A percentile compares a stretch with the other conserved stretches of the same genome.
Conservation (phyloP, 2,797 vertebrate species). For the Manis crassicaudata region DNA sequence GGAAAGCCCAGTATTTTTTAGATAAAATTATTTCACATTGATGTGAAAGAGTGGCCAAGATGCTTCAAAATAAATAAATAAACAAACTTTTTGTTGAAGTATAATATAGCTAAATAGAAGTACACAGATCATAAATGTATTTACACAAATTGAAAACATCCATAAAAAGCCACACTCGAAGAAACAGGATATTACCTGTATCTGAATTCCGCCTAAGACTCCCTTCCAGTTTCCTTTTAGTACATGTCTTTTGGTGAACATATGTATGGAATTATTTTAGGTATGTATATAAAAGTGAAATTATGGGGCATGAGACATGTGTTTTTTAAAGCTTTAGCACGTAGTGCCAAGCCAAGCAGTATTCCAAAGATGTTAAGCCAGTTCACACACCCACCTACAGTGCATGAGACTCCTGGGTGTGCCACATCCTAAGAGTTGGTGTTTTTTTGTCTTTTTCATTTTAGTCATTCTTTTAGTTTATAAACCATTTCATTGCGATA, state of each 20-base stretch:
- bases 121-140: neutral
- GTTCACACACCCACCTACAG: conserved; percentile 21
- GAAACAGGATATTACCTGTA: neutral
- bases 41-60: neutral
- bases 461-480: neutral
- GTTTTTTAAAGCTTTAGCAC: conserved; percentile 39
- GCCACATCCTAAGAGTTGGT: neutral
- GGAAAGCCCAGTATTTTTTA: neutral
- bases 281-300: neutral
- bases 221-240: neutral
- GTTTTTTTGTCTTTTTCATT: neutral
- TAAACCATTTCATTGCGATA: neutral
- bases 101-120: neutral
- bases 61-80: neutral
- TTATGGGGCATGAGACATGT: neutral
- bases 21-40: neutral
- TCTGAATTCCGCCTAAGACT: neutral
- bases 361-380: neutral
- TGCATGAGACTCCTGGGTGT: neutral
- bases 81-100: neutral
- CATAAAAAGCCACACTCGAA: neutral
- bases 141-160: neutral
- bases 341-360: conserved; percentile 7
- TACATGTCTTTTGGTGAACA: conserved; percentile 41
- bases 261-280: conserved; percentile 62